A percentile compares a stretch with the other conserved stretches of the same genome.
Evolutionary conservation across 2,797 vertebrate species (phyloP).

Genomic region (Pipistrellus pipistrellus): DNA sequence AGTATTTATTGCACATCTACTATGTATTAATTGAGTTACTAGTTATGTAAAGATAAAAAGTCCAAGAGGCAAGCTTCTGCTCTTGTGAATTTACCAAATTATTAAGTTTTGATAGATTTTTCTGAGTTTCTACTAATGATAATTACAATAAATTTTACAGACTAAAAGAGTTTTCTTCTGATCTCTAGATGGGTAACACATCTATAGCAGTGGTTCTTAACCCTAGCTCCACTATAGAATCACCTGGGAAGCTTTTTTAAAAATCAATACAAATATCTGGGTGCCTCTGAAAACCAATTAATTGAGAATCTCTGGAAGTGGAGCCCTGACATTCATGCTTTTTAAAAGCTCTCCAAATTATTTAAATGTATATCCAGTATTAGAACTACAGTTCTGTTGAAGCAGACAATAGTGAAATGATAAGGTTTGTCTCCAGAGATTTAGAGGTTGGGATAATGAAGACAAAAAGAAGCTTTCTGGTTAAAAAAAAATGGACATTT

Average conservation of each 20-base stretch:
- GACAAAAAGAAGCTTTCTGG: slow-evolving; percentile 22
- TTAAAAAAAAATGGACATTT: background rate
- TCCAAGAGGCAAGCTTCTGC: background rate
- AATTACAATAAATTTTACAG: slow-evolving; percentile 15
- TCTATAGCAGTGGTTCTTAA: background rate
- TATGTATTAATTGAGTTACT: slow-evolving; percentile 8
- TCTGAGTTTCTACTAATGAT: slow-evolving; percentile 18
- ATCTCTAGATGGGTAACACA: background rate
- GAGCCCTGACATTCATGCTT: background rate
- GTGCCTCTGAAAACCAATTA: background rate
- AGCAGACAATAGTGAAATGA: background rate
- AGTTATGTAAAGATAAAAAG: background rate
- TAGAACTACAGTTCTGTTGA: background rate
- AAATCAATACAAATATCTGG: background rate
- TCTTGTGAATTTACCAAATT: background rate
- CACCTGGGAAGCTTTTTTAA: background rate
- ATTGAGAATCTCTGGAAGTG: background rate
- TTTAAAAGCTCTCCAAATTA: slow-evolving; percentile 4
- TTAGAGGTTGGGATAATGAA: background rate
- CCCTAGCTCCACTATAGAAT: background rate
- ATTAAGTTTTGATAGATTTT: background rate
- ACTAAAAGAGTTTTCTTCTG: background rate
- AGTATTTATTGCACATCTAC: slow-evolving; percentile 6
- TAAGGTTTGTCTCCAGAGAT: background rate
- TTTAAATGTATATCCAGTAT: background rate